Evolutionary conservation across 2,113 vertebrate genomes (phyloP).

Genomic region (Acanthochromis polyacanthus): DNA sequence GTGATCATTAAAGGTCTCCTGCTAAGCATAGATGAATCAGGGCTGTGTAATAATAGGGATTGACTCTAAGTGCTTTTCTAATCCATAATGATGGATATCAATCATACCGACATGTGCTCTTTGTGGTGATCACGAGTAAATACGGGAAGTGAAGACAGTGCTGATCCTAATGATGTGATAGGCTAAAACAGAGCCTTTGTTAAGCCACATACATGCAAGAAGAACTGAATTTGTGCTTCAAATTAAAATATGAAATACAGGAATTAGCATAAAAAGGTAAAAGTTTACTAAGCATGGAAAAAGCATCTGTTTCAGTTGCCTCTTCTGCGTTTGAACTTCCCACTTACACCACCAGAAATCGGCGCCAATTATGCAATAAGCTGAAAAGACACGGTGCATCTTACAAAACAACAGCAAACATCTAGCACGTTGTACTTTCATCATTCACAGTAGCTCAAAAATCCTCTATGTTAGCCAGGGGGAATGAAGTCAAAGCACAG

Average conservation of each 20-base stretch:
- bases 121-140: conserved; percentile 35
- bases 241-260: conserved; percentile 5
- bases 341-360: conserved; percentile 8
- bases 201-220: conserved; percentile 2
- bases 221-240: neutral
- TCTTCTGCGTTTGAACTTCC: conserved; percentile 30
- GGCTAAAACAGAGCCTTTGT: conserved; percentile 4
- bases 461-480: conserved; percentile 29
- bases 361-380: conserved; percentile 25
- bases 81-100: conserved; percentile 50
- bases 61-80: conserved; percentile 44
- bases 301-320: neutral
- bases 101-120: conserved; percentile 46
- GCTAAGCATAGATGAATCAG: conserved; percentile 56
- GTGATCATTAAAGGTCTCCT: conserved; percentile 49
- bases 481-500: conserved; percentile 43
- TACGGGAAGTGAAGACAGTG: conserved; percentile 11
- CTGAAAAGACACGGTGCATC: conserved; percentile 11
- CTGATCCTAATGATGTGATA: neutral
- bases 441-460: conserved; percentile 20
- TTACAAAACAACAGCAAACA: conserved; percentile 36
- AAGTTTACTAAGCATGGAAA: neutral
- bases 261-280: neutral
- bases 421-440: conserved; percentile 40
- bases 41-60: conserved; percentile 41